Evolutionary conservation across 2,113 vertebrate species (phyloP), one percentile per base, ranked within the genome.

Genomic region (Colossoma macropomum): DNA sequence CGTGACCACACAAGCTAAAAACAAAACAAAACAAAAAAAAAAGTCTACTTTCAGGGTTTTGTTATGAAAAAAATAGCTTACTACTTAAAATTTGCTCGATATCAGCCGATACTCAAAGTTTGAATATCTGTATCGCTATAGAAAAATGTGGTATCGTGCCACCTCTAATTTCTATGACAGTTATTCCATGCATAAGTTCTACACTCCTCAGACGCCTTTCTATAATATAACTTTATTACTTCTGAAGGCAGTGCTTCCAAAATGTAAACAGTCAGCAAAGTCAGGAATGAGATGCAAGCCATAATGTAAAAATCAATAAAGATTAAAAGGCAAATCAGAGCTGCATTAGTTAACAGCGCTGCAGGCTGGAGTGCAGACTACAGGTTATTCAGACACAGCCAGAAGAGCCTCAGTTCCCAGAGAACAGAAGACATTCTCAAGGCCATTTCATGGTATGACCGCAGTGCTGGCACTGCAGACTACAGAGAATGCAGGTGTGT

Each of bases 231-330:
- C 50, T 68, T 34, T 54, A 86, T 86, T 23, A 79, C 80, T 48
- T 62, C 52, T 48, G 70, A 59, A 79, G 30, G 32, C 30, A 30
- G 70, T 75, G 62, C 62, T 41, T 66, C 30, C 52, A 21, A 66
- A 27, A 59, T 50, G 63, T 34, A 65, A 38, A 79, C 52, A 25
- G 38, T 79, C 73, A 86, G 75, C 72, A 50, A 60, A 81, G 76
- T 69, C 50, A 60, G 25, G 21, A 48, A 54, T 62, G 38, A 59
- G 25, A 75, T 62, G 25, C 32, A 7, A 63, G 75, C 60, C 75
- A 65, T 38, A 72, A 73, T 78, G 66, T 65, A 50, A 50, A 78
- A 75, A 86, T 86, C 70, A 52, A 83, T 82, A 30, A 69, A 75
- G 60, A 79, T 74, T 73, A 74, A 82, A 78, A 41, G 73, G 75